Evolutionary conservation across 2,797 vertebrate genomes (phyloP).

Genomic region (Dendrocincla tyrannina): DNA sequence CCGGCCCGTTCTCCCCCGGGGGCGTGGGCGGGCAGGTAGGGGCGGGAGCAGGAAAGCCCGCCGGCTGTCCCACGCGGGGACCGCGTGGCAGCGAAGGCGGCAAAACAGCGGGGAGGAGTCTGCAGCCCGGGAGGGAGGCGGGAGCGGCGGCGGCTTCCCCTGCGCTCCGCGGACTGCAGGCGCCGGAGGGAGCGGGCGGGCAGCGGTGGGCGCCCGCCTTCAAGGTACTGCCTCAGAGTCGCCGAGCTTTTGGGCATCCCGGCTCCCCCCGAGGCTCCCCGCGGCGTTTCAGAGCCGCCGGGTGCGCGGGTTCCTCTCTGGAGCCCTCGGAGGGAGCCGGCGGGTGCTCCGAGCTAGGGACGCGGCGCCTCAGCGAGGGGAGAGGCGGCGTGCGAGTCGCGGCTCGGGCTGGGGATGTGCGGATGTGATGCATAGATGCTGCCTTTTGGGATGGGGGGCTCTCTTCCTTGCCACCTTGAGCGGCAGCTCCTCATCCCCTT

Average conservation of each 20-base stretch:
- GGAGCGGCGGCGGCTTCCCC: neutral
- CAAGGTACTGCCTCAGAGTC: neutral
- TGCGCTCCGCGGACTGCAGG: neutral
- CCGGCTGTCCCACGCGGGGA: neutral
- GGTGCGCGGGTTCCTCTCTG: neutral
- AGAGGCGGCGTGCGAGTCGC: neutral
- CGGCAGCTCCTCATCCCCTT: neutral
- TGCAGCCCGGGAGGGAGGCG: neutral
- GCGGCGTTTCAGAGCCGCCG: neutral
- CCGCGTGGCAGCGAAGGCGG: slow-evolving; percentile 2
- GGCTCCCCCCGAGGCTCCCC: neutral
- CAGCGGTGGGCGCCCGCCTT: neutral
- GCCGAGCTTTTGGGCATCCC: neutral
- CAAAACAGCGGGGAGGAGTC: neutral
- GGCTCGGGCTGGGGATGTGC: no score
- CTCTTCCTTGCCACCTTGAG: neutral
- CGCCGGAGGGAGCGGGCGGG: neutral
- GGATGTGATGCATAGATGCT: no score
- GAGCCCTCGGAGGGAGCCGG: neutral
- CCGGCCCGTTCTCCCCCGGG: rapidly evolving
- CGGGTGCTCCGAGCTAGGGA: neutral
- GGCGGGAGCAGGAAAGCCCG: neutral
- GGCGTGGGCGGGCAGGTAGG: neutral
- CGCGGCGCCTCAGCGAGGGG: no score
- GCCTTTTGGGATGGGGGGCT: neutral